These are phyloP conservation scores for Hippopotamyrus pictus DNA, from an alignment of 2,797 vertebrate genomes.

Conservation along the genomic window DNA sequence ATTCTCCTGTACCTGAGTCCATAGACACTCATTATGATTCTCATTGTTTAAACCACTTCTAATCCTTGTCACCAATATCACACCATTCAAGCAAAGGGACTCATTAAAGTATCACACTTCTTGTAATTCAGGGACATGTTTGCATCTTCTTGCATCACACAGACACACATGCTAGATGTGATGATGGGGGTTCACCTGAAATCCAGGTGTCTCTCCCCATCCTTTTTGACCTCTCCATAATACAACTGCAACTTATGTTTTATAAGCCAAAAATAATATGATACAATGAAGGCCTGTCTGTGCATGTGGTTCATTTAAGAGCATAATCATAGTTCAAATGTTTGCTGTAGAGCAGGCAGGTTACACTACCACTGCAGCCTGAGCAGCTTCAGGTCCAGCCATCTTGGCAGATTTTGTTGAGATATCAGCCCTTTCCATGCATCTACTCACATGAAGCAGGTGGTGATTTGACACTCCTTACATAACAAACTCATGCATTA, in stretches of 20 bases:
- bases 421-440: background rate
- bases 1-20: background rate
- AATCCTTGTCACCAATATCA: background rate
- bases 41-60: background rate
- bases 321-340: background rate
- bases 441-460: background rate
- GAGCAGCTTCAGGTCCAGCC: background rate
- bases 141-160: slow-evolving; percentile 7
- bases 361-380: background rate
- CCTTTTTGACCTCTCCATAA: background rate
- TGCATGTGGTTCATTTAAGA: background rate
- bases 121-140: background rate
- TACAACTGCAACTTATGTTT: background rate
- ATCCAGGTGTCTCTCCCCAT: background rate
- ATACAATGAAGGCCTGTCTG: background rate
- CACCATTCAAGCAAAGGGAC: background rate
- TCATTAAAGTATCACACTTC: slow-evolving; percentile 3
- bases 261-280: background rate
- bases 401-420: background rate
- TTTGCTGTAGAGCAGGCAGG: background rate
- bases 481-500: background rate
- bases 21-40: background rate
- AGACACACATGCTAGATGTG: background rate
- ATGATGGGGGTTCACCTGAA: background rate
- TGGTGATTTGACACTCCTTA: background rate